These are phyloP conservation scores for Pyrgilauda ruficollis DNA, from an alignment of 2,113 vertebrate genomes.

Conservation along the genomic window DNA sequence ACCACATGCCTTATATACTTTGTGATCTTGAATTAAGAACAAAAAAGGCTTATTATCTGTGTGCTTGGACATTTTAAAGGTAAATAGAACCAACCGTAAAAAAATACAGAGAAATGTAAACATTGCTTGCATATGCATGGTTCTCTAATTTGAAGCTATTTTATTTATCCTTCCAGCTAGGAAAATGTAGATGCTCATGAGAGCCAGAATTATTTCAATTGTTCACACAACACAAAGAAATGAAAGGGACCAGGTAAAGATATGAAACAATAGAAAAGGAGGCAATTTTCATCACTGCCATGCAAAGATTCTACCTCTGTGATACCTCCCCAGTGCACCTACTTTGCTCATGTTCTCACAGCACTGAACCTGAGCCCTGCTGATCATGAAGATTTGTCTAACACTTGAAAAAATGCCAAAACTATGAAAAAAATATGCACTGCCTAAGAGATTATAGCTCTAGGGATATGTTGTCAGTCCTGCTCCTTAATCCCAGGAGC, in stretches of 20 bases:
- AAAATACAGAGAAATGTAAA: not conserved
- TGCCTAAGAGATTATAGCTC: not conserved
- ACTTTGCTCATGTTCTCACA: not conserved
- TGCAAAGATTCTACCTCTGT: not conserved
- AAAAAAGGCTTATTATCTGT: conserved; percentile 12
- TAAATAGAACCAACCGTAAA: not conserved
- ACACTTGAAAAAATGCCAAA: conserved; percentile 13
- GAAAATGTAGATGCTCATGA: not conserved
- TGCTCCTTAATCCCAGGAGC: not conserved
- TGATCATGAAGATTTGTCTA: not conserved
- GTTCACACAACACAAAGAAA: not conserved
- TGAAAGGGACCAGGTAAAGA: not conserved
- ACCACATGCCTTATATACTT: not conserved
- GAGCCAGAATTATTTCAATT: not conserved
- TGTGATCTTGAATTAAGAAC: conserved; percentile 26
- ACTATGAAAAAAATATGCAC: not conserved
- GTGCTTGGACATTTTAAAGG: conserved; percentile 24
- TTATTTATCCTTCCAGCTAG: not conserved
- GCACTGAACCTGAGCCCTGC: not conserved
- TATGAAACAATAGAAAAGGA: not conserved
- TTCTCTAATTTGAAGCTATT: not conserved
- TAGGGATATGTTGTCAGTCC: not conserved
- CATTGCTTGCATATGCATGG: not conserved
- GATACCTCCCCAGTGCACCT: not conserved
- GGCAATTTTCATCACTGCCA: not conserved